Evolutionary conservation across 2,888 invertebrate genomes (phyloP), one percentile per base, ranked within the genome.

Genomic region (Amblyjoppa proteus): DNA sequence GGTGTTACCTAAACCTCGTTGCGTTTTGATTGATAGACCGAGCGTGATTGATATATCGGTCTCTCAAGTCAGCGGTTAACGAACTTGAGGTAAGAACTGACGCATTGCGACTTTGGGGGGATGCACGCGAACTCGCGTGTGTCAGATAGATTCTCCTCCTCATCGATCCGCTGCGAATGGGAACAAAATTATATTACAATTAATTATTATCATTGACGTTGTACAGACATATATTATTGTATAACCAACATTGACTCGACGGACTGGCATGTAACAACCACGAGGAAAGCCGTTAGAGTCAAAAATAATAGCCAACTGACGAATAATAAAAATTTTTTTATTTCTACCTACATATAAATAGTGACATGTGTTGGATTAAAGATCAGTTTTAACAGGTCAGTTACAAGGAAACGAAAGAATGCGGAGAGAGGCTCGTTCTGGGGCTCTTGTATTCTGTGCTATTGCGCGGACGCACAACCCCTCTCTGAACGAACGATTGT

Each of bases 391-490:
- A 2, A 3, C 45, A 45, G 16, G 16, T 45, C 45, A 16, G 45
- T 45, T 41, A 41, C 28, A 20, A 31, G 28, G 31, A 61, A 61
- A 31, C 53, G 3, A n/a, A 31, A 51, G n/a, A 34, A 70, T 31
- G 25, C 41, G 6, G 13, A 25, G 34, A 53, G 41, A 31, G 45
- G 45, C 61, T 74, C 31, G 20, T 64, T 64, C 31, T 6, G 34
- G 16, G 61, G 16, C 34, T 31, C 16, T 28, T n/a, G 5, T 25
- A 34, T 64, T 73, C 80, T 73, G 84, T 68, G 70, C 83, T 83
- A 87, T 80, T 88, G 88, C 88, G 88, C 88, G 88, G 87, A 76
- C 87, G 88, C 88, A 79, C 84, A 87, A 81, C 87, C 88, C 87
- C 86, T 75, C 85, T 78, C 81, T 64, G 61, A 84, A 70, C 75